Evolutionary conservation across 2,113 vertebrate genomes (phyloP).

Genomic region (Hippocampus mohnikei): DNA sequence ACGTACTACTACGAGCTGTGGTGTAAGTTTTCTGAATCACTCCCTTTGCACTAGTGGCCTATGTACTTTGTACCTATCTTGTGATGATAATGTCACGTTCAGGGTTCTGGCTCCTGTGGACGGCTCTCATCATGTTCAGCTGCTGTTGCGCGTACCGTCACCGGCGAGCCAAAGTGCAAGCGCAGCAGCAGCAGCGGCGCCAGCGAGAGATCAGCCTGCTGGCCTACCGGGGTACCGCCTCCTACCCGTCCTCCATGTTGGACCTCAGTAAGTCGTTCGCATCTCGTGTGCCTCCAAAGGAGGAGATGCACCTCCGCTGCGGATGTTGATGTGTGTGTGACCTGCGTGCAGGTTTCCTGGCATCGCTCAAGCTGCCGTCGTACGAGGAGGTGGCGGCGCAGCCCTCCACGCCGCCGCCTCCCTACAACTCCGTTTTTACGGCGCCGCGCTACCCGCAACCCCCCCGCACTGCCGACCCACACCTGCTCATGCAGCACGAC

Average conservation of each 20-base stretch:
- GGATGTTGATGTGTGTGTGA: not conserved
- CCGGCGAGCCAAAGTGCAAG: slow-evolving; percentile 85
- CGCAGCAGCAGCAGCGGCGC: slow-evolving; percentile 92
- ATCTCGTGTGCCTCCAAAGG: not conserved
- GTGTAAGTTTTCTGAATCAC: slow-evolving; percentile 75
- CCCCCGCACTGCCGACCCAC: slow-evolving; percentile 43
- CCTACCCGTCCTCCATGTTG: slow-evolving; percentile 79
- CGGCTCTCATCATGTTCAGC: slow-evolving; percentile 89
- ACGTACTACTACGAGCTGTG: slow-evolving; percentile 97
- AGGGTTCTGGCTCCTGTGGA: slow-evolving; percentile 99
- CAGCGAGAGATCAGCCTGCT: slow-evolving; percentile 93
- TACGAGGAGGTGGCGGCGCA: slow-evolving; percentile 91
- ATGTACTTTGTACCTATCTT: not conserved
- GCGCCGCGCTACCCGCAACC: slow-evolving; percentile 62
- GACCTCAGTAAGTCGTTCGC: slow-evolving; percentile 82
- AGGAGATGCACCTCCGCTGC: not conserved
- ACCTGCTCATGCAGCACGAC: slow-evolving; percentile 58
- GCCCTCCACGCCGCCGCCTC: slow-evolving; percentile 87
- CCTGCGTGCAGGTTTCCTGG: slow-evolving; percentile 80
- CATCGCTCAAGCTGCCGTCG: slow-evolving; percentile 88
- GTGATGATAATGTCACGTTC: not conserved
- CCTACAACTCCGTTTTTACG: slow-evolving; percentile 79
- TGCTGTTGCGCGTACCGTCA: slow-evolving; percentile 94
- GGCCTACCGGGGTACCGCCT: slow-evolving; percentile 87
- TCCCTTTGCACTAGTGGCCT: not conserved